Evolutionary conservation across 92 coral and sea anemone species (phyloP).

Genomic region (Actinernus sp.): DNA sequence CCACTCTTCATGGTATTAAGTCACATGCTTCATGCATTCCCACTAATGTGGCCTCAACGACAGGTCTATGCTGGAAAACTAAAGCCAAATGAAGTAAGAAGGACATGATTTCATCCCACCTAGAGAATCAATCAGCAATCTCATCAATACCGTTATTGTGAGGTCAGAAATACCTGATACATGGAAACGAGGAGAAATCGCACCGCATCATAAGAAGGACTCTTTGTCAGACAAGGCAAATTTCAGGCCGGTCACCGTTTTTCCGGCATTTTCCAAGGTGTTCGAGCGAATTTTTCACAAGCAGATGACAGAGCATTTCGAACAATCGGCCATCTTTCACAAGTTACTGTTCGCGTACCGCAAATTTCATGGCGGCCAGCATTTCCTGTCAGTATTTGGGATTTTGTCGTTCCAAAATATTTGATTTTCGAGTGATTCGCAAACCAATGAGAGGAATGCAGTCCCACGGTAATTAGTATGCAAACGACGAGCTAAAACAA

Average conservation of each 20-base stretch:
- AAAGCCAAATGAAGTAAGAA: slow-evolving; percentile 36
- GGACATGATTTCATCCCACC: slow-evolving; percentile 53
- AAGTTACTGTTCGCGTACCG: too few relatives aligned
- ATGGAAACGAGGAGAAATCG: slow-evolving; percentile 63
- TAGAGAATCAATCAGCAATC: slow-evolving; percentile 44
- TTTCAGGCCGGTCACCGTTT: slow-evolving; percentile 50
- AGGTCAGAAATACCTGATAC: slow-evolving; percentile 27
- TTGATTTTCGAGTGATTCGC: too few relatives aligned
- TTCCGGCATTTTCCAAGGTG: slow-evolving; percentile 34
- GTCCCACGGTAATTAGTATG: too few relatives aligned
- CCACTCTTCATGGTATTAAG: too few relatives aligned
- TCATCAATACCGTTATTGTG: slow-evolving; percentile 20
- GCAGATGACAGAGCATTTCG: slow-evolving; percentile 37
- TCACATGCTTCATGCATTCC: too few relatives aligned
- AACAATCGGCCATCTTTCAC: too few relatives aligned
- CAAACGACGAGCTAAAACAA: too few relatives aligned
- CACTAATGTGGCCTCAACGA: too few relatives aligned
- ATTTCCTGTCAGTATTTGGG: too few relatives aligned
- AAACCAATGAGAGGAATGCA: too few relatives aligned
- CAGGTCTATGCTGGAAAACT: slow-evolving; percentile 17
- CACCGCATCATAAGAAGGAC: slow-evolving; percentile 49
- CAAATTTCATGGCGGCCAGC: too few relatives aligned
- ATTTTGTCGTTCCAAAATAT: too few relatives aligned
- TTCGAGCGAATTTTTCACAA: slow-evolving; percentile 38
- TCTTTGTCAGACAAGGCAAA: slow-evolving; percentile 39